Conservation (phyloP, 2,113 vertebrate genomes). For the Saccopteryx bilineata region DNA sequence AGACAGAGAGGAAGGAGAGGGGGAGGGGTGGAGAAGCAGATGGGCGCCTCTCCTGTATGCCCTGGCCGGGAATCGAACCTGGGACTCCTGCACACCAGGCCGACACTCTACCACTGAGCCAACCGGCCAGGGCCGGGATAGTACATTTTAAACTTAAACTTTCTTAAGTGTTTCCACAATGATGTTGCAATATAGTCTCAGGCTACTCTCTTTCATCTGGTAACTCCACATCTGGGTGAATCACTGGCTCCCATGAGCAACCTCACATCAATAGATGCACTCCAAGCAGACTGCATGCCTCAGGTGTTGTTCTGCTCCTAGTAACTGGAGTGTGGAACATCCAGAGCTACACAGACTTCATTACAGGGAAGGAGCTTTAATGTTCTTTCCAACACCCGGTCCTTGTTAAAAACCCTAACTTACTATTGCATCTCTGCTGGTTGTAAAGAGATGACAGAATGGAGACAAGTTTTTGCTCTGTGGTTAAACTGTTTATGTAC, state of each 20-base stretch:
- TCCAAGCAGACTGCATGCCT: background rate
- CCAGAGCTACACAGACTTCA: background rate
- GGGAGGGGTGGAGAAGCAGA: too few species aligned
- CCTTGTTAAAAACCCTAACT: background rate
- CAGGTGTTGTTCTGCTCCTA: background rate
- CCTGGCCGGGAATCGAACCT: too few species aligned
- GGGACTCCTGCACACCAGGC: too few species aligned
- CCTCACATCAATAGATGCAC: background rate
- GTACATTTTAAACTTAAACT: conserved; percentile 45
- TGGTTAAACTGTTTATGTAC: background rate
- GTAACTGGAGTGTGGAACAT: background rate
- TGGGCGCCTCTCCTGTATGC: too few species aligned
- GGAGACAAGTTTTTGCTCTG: background rate
- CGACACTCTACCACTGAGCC: too few species aligned
- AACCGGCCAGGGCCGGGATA: background rate
- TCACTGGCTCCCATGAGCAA: background rate
- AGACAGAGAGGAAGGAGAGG: too few species aligned
- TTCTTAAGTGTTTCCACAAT: conserved; percentile 46
- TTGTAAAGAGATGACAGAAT: background rate
- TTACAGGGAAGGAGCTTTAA: too few species aligned
- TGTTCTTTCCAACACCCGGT: background rate
- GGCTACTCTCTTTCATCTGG: background rate
- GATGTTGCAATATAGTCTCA: background rate
- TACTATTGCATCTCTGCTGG: background rate
- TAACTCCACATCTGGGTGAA: background rate